Base-by-base conservation (phyloP, 2,113 vertebrate species). In the Cryptomyrus ogoouensis region DNA sequence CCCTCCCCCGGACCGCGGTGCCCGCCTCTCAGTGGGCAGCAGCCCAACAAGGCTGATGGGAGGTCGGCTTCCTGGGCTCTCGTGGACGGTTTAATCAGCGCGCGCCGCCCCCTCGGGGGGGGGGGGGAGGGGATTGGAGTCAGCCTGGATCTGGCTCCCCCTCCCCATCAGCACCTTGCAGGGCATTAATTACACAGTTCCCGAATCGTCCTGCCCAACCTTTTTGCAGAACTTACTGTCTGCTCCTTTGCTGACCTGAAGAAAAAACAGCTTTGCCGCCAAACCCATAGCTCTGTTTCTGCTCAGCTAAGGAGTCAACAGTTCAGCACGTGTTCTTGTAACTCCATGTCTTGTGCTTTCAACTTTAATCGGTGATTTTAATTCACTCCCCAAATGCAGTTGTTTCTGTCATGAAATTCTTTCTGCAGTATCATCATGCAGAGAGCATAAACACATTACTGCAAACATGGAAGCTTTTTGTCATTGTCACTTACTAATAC, bases 401-500 rank as follows among this genome's bases (percentile, higher is more conserved):
- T 88, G 15, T 70, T 88, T 74, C 80, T 83, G 39, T 84, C 35
- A 27, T 53, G 88, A 27, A 42, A 27, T 89, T 53, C 70, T 80
- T 24, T 88, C 24, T 31, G 24, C 47, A 80, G 49, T 52, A 74
- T 3, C 9, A 53, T 89, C 31, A 53, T 53, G 70, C 70, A 53
- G 88, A 50, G 42, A 88, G 27, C 88, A 4, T 74, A 9, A 89
- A 85, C 86, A 39, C 88, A 62, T 80, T 87, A 87, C 58, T 42
- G 88, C n/a, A 13, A 39, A 70, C 84, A 89, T 90, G 88, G 89
- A 80, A 62, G 80, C 89, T 90, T 89, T 93, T 93, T 90, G 90
- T 93, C 93, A 92, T 1, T 90, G 90, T 93, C 91, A 89, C 47
- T 92, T 86, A 90, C 74, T 50, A 90, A 47, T 52, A 31, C 35